A percentile compares a stretch with the other conserved stretches of the same genome.
phyloP scores from a whole-genome alignment of 2,113 vertebrate species.

The Trichomycterus rosablanca region DNA sequence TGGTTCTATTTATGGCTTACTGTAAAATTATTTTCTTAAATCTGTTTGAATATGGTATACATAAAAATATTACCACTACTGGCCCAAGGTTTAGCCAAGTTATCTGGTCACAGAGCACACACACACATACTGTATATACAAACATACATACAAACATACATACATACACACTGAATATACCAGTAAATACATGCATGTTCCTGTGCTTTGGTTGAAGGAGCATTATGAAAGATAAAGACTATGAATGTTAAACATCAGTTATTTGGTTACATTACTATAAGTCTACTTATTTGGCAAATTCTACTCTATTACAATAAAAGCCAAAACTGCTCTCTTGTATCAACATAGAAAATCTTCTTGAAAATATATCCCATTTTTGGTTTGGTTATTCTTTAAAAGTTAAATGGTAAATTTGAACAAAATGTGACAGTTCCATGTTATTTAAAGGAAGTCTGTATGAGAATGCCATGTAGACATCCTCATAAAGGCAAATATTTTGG shows the following conservation, averaged over 20 bases:
- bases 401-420: slow-evolving; percentile 46
- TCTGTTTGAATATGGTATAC: too few species aligned
- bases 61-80: slow-evolving; percentile 32
- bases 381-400: slow-evolving; percentile 57
- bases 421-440: slow-evolving; percentile 39
- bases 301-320: slow-evolving; percentile 50
- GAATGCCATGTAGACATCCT: slow-evolving; percentile 21
- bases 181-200: slow-evolving; percentile 23
- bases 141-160: slow-evolving; percentile 18
- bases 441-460: slow-evolving; percentile 32
- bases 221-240: slow-evolving; percentile 51
- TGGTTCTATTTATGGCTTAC: slow-evolving; percentile 40
- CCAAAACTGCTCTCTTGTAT: slow-evolving; percentile 44
- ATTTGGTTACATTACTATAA: slow-evolving; percentile 62
- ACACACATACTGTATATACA: slow-evolving; percentile 29
- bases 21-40: slow-evolving; percentile 32
- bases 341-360: slow-evolving; percentile 59
- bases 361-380: slow-evolving; percentile 70
- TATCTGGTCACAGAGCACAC: slow-evolving; percentile 36
- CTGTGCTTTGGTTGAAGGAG: slow-evolving; percentile 59
- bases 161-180: slow-evolving; percentile 26
- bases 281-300: slow-evolving; percentile 63
- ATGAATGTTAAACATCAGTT: slow-evolving; percentile 54
- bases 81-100: slow-evolving; percentile 47
- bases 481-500: slow-evolving; percentile 37